Evolutionary conservation across 2,888 invertebrate genomes (phyloP).

Genomic region (Hydraecia micacea): DNA sequence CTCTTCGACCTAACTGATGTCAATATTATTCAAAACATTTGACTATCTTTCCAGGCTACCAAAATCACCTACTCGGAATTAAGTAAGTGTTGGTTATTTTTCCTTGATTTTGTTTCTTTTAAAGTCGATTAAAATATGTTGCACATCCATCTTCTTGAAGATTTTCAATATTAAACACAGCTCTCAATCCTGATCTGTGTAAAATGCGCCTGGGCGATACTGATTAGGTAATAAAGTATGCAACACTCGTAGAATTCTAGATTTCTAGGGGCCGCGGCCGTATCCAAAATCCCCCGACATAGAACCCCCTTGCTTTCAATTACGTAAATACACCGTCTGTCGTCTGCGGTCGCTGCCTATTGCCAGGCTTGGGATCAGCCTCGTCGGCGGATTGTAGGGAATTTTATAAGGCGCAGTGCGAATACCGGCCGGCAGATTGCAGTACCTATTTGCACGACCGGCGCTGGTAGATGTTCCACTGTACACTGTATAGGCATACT

Average conservation of each 20-base stretch:
- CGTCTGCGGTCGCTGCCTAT: neutral
- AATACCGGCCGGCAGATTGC: neutral
- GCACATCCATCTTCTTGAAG: neutral
- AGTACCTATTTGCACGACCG: neutral
- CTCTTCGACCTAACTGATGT: conserved; percentile 5
- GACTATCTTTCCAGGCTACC: neutral
- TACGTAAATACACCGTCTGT: conserved; percentile 22
- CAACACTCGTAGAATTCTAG: neutral
- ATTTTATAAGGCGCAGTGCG: conserved; percentile 39
- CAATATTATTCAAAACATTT: conserved; percentile 11
- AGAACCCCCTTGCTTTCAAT: conserved; percentile 34
- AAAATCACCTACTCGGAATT: neutral
- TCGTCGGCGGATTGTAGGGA: conserved; percentile 13
- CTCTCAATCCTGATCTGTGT: neutral
- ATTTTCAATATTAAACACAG: neutral
- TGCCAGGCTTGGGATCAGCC: conserved; percentile 5
- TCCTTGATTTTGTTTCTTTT: neutral
- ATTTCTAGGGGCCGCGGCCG: neutral
- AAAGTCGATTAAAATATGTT: neutral
- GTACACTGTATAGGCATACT: too few relatives aligned
- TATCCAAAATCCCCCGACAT: neutral
- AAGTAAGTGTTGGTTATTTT: neutral
- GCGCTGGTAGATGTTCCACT: neutral
- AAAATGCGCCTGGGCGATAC: neutral
- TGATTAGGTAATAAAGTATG: neutral